Evolutionary conservation across 2,797 vertebrate species (phyloP).

Genomic region (Rhinophrynus dorsalis): DNA sequence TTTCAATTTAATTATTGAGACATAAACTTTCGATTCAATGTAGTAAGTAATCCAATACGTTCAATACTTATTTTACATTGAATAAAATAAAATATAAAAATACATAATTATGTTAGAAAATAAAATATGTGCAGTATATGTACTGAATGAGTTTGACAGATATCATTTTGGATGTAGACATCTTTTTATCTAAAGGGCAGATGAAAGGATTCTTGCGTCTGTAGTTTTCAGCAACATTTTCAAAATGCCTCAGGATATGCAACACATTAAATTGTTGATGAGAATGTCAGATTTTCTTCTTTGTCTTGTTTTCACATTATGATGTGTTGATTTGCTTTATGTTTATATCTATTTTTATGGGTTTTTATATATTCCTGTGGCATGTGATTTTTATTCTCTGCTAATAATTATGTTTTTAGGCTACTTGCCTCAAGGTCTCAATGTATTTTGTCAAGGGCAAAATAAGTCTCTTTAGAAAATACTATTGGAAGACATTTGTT

Average conservation of each 20-base stretch:
- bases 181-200: neutral
- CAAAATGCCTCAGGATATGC: neutral
- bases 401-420: conserved; percentile 27
- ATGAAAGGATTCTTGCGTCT: neutral
- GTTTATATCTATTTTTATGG: neutral
- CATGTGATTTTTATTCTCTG: conserved; percentile 14
- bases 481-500: neutral
- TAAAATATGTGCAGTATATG: neutral
- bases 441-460: conserved; percentile 16
- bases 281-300: conserved; percentile 5
- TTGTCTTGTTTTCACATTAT: conserved; percentile 7
- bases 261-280: conserved; percentile 8
- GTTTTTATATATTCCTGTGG: neutral
- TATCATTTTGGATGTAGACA: neutral
- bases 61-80: no score
- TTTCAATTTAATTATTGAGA: no score
- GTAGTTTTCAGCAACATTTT: conserved; percentile 8
- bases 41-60: no score
- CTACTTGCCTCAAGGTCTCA: neutral
- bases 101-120: no score
- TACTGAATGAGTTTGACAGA: neutral
- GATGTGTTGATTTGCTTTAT: neutral
- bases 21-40: no score
- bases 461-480: conserved; percentile 6
- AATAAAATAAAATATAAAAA: no score